Evolutionary conservation across 2,797 vertebrate genomes (phyloP).

Genomic region (Thamnophis elegans): DNA sequence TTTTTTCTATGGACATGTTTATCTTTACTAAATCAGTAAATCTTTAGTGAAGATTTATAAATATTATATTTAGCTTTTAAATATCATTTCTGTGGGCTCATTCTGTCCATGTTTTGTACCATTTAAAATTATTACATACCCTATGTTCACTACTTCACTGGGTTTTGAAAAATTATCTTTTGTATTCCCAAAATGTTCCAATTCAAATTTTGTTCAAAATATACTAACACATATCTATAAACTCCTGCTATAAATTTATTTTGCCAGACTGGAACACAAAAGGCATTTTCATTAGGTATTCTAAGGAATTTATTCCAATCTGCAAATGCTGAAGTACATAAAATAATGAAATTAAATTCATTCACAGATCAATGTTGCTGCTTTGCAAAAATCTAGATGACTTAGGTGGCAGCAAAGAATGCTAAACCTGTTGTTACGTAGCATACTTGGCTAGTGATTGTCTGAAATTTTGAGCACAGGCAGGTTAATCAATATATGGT

Average conservation of each 20-base stretch:
- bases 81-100: neutral
- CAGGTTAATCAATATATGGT: conserved; percentile 16
- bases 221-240: neutral
- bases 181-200: neutral
- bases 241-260: conserved; percentile 1
- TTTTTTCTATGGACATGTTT: neutral
- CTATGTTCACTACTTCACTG: neutral
- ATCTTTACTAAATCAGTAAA: neutral
- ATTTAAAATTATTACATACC: neutral
- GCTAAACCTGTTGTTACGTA: neutral
- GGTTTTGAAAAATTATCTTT: neutral
- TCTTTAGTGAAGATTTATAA: neutral
- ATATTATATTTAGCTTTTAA: neutral
- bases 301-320: conserved; percentile 9
- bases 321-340: conserved; percentile 20
- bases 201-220: neutral
- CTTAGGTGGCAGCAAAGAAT: neutral
- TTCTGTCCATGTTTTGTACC: neutral
- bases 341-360: neutral
- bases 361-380: neutral
- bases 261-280: conserved; percentile 6
- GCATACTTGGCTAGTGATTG: neutral
- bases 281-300: conserved; percentile 3
- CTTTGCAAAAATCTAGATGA: neutral
- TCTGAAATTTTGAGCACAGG: neutral